Percentiles rank a stretch among this genome's conserved stretches.
These are phyloP conservation scores for Acanthosepion esculentum DNA, from an alignment of 2,888 invertebrate genomes.

Conservation along the genomic window DNA sequence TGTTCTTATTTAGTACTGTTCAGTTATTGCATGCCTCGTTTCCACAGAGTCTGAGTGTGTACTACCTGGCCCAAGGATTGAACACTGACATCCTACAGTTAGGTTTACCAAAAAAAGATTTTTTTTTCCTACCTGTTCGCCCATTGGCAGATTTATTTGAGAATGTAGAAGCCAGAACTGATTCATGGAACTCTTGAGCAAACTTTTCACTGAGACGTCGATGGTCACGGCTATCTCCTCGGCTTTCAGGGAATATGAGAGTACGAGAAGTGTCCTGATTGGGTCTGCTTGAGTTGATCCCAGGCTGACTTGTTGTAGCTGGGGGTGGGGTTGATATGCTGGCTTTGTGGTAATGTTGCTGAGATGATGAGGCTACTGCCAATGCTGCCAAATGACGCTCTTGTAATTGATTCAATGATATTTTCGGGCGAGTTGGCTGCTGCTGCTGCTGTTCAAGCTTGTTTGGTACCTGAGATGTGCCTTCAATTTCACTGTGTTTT, in stretches of 20 bases:
- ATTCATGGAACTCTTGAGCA: conserved; percentile 75
- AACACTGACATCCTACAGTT: no score
- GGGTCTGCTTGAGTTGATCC: conserved; percentile 48
- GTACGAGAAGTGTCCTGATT: conserved; percentile 48
- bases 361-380: conserved; percentile 2
- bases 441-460: conserved; percentile 46
- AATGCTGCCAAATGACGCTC: conserved; percentile 52
- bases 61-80: no score
- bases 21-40: no score
- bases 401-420: conserved; percentile 54
- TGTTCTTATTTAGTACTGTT: no score
- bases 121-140: background rate
- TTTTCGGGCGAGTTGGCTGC: conserved; percentile 49
- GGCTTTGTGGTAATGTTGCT: conserved; percentile 40
- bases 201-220: conserved; percentile 67
- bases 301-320: conserved; percentile 1
- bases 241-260: conserved; percentile 53
- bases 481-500: conserved; percentile 46
- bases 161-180: conserved; percentile 65
- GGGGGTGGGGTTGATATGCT: conserved; percentile 41
- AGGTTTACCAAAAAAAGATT: no score
- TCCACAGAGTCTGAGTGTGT: no score
- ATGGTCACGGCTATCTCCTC: conserved; percentile 45
- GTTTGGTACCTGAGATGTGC: conserved; percentile 47
- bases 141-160: conserved; percentile 42